These are phyloP conservation scores for Ptychoptera contaminata DNA, from an alignment of 2,888 invertebrate genomes.

Conservation along the genomic window DNA sequence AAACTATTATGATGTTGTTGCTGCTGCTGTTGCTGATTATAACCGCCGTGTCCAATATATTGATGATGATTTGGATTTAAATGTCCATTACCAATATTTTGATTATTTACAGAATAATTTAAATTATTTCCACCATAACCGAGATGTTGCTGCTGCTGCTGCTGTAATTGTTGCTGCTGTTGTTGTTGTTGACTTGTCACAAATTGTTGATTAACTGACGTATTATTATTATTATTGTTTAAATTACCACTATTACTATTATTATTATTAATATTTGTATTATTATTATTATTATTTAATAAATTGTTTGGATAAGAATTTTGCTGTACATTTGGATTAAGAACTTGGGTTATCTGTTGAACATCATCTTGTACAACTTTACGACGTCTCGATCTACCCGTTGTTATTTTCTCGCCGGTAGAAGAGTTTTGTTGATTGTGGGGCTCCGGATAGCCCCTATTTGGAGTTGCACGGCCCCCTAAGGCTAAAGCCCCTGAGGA, in stretches of 20 bases:
- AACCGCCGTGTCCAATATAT: background rate
- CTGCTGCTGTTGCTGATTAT: background rate
- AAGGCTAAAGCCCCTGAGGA: conserved; percentile 34
- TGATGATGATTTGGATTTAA: background rate
- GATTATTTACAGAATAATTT: background rate
- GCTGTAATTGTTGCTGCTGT: conserved; percentile 19
- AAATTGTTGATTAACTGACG: background rate
- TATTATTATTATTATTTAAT: conserved; percentile 1
- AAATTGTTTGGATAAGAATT: background rate
- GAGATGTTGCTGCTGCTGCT: conserved; percentile 17
- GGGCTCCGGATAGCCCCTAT: conserved; percentile 5
- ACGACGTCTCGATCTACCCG: no score
- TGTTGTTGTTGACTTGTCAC: conserved; percentile 13
- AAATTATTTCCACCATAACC: background rate
- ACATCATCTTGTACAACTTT: no score
- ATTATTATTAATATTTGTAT: background rate
- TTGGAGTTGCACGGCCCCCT: conserved; percentile 33
- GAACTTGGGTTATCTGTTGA: background rate
- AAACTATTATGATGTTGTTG: no score
- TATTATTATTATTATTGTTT: background rate
- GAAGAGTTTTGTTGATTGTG: conserved; percentile 2
- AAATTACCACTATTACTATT: background rate
- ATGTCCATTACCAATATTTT: background rate
- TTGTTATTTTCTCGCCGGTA: background rate
- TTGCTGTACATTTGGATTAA: conserved; percentile 1